Base-by-base conservation (phyloP, 1,140 invertebrate species). In the Elymnias hypermnestra region DNA sequence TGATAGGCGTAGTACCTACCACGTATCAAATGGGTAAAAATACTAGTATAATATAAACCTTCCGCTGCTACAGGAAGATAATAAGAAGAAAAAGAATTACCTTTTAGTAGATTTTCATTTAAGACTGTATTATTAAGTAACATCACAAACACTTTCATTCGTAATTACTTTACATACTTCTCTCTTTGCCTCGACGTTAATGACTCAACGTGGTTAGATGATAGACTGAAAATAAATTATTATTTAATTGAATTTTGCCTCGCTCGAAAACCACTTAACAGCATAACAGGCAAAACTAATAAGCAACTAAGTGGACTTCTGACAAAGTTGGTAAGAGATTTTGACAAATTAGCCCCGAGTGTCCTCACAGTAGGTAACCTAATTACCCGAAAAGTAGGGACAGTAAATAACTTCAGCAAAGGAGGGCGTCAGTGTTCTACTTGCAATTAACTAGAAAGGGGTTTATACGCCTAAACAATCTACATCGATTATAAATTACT, bases 341-440 rank as follows among this genome's bases (percentile, higher is more conserved):
- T 64, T 70, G 74, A 74, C 65, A 78, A 82, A 82, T 78, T 70
- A 61, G 60, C 54, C 72, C 60, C 71, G 48, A 66, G 58, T 63
- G 68, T 64, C 65, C 50, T 58, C 43, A 47, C 53, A 45, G 52
- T 52, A 58, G 53, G 53, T 76, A 78, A 76, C 72, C 68, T 74
- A 71, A 81, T 81, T 78, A 81, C 66, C 45, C 39, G 57, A 69
- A 70, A 71, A 73, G 63, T 75, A 60, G 61, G 42, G 57, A 51
- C 63, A 67, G 64, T 77, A 79, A 72, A 72, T 77, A 67, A 46
- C 47, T 51, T 46, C 33, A 38, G 31, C 38, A 10, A 51, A 14
- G 10, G 9, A 21, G 47, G 39, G 39, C 18, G 14, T 28, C 6
- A 29, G 5, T n/a, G 9, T 21, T 23, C 38, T 18, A 42, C 31